Conservation (phyloP, 2,797 vertebrate genomes). For the Zenarchopterus dispar region DNA sequence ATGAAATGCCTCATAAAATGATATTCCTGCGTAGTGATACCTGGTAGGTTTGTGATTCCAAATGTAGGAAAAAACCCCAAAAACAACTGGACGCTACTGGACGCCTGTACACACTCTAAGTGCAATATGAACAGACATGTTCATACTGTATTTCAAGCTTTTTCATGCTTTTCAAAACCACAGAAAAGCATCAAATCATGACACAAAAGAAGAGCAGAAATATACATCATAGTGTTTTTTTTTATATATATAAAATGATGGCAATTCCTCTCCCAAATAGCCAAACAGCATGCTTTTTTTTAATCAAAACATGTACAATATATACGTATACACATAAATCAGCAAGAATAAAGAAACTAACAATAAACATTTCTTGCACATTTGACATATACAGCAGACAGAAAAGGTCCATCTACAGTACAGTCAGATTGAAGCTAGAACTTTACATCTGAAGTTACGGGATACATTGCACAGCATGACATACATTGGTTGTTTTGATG, state of each 20-base stretch:
- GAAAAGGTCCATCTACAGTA: slow-evolving; percentile 84
- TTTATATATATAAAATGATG: slow-evolving; percentile 75
- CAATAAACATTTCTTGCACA: slow-evolving; percentile 88
- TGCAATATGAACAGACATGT: slow-evolving; percentile 70
- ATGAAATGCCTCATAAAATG: slow-evolving; percentile 40
- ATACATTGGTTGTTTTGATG: slow-evolving; percentile 52
- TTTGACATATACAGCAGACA: slow-evolving; percentile 84
- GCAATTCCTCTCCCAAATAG: slow-evolving; percentile 52
- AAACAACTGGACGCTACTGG: slow-evolving; percentile 51
- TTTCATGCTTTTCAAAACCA: slow-evolving; percentile 80
- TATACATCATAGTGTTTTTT: slow-evolving; percentile 72
- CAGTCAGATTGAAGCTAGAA: slow-evolving; percentile 86
- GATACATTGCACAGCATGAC: slow-evolving; percentile 88
- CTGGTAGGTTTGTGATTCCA: slow-evolving; percentile 22
- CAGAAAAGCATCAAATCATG: slow-evolving; percentile 77
- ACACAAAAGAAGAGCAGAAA: slow-evolving; percentile 64
- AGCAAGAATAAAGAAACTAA: slow-evolving; percentile 92
- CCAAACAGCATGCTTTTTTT: slow-evolving; percentile 85
- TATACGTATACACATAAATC: slow-evolving; percentile 85
- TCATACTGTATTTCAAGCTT: slow-evolving; percentile 70
- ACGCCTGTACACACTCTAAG: slow-evolving; percentile 55
- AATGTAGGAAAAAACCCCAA: slow-evolving; percentile 19
- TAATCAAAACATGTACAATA: slow-evolving; percentile 88
- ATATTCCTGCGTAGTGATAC: slow-evolving; percentile 30
- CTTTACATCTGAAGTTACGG: slow-evolving; percentile 89